Evolutionary conservation across 1,140 invertebrate genomes (phyloP).

Genomic region (Tetranychus cinnabarinus): DNA sequence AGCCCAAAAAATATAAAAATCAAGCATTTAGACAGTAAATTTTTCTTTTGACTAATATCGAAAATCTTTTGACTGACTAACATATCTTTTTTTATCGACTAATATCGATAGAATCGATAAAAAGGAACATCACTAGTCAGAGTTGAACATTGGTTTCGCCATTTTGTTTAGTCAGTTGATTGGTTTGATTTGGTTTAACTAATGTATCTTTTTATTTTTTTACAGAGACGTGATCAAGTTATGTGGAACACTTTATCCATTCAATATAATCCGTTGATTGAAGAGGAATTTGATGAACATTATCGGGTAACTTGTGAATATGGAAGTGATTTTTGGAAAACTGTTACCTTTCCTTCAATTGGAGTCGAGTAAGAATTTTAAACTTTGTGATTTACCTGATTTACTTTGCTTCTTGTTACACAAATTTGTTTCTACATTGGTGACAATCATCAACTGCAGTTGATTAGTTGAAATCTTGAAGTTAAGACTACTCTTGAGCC

Average conservation of each 20-base stretch:
- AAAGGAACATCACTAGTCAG: too few species aligned
- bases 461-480: too few species aligned
- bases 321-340: slow-evolving; percentile 88
- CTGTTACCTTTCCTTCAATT: slow-evolving; percentile 75
- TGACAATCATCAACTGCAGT: too few species aligned
- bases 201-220: neutral
- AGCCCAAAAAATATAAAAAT: too few species aligned
- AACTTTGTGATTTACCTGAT: neutral
- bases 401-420: neutral
- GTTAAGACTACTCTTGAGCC: too few species aligned
- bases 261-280: slow-evolving; percentile 75
- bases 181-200: neutral
- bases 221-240: slow-evolving; percentile 45
- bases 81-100: too few species aligned
- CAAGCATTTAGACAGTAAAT: too few species aligned
- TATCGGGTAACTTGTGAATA: slow-evolving; percentile 91
- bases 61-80: too few species aligned
- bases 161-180: neutral
- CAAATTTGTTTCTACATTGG: too few species aligned
- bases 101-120: too few species aligned
- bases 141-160: too few species aligned
- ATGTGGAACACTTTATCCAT: slow-evolving; percentile 91
- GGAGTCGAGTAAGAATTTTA: slow-evolving; percentile 61
- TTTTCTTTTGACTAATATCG: too few species aligned
- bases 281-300: slow-evolving; percentile 81